These are phyloP conservation scores for Octopus sinensis DNA, from an alignment of 1,140 invertebrate species.

Conservation along the genomic window DNA sequence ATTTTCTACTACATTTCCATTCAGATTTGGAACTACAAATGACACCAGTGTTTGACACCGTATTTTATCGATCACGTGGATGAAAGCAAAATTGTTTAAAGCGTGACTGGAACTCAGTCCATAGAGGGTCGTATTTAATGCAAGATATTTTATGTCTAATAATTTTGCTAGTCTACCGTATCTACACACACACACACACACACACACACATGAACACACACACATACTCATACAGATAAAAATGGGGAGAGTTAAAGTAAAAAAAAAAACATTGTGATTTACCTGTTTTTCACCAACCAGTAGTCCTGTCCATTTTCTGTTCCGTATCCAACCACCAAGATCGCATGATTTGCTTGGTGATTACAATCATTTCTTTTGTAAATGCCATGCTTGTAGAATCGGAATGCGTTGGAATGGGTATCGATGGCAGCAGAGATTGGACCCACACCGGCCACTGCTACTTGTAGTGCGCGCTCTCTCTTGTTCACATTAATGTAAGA, in stretches of 20 bases:
- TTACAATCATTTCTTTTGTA: slow-evolving; percentile 41
- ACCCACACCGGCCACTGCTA: slow-evolving; percentile 79
- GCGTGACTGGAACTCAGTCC: too few species aligned
- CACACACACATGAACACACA: too few species aligned
- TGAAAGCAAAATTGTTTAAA: too few species aligned
- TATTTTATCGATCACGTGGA: too few species aligned
- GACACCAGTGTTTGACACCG: too few species aligned
- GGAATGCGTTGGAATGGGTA: slow-evolving; percentile 75
- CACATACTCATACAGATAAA: too few species aligned
- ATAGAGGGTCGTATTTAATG: too few species aligned
- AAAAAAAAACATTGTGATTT: neutral
- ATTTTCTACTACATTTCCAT: too few species aligned
- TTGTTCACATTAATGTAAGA: slow-evolving; percentile 68
- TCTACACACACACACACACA: too few species aligned
- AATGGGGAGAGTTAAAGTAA: neutral
- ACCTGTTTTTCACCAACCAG: slow-evolving; percentile 62
- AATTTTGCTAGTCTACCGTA: too few species aligned
- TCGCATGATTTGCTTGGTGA: slow-evolving; percentile 58
- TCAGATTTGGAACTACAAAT: too few species aligned
- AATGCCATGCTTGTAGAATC: slow-evolving; percentile 59
- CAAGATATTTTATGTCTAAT: too few species aligned
- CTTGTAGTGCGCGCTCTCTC: slow-evolving; percentile 67
- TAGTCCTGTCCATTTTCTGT: slow-evolving; percentile 65
- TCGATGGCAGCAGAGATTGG: slow-evolving; percentile 82
- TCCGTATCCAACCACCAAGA: slow-evolving; percentile 62